phyloP scores from a whole-genome alignment of 35 echinoderm and acorn worm species.

The Patiria miniata region DNA sequence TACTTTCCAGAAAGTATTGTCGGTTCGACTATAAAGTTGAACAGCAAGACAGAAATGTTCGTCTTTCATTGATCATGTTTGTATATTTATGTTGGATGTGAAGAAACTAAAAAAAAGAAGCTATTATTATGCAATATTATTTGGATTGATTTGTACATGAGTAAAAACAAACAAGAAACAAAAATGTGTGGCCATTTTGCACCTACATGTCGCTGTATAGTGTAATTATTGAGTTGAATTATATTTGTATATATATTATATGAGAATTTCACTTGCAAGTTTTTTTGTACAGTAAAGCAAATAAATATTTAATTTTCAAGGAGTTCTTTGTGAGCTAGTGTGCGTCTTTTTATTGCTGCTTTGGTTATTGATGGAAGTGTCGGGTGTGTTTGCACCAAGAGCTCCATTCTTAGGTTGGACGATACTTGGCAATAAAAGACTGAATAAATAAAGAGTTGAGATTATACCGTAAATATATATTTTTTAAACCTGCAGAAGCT shows the following conservation, averaged over 20 bases:
- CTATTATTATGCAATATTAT: constrained; percentile 31
- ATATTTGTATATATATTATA: constrained; percentile 27
- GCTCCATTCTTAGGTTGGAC: too few relatives aligned
- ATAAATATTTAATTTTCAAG: constrained; percentile 28
- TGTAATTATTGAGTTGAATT: constrained; percentile 25
- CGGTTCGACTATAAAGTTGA: background rate
- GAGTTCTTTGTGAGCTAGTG: constrained; percentile 2
- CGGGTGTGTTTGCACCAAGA: too few relatives aligned
- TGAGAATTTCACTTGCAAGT: constrained; percentile 25
- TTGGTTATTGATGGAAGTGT: too few relatives aligned
- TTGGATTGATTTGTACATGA: constrained; percentile 25
- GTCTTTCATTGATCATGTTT: constrained; percentile 25
- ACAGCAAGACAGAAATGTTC: background rate
- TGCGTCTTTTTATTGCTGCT: too few relatives aligned
- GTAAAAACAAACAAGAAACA: background rate
- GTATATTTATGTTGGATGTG: constrained; percentile 29
- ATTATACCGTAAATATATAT: too few relatives aligned
- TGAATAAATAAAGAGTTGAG: too few relatives aligned
- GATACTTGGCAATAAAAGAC: too few relatives aligned
- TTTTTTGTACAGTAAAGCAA: constrained; percentile 29
- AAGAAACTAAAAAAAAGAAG: background rate
- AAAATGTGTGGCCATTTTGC: background rate
- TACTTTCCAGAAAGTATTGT: too few relatives aligned
- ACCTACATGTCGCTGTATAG: constrained; percentile 6
- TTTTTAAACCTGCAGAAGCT: too few relatives aligned